Base-by-base conservation (phyloP, 2,888 invertebrate species). In the Oxystoma pomonae region DNA sequence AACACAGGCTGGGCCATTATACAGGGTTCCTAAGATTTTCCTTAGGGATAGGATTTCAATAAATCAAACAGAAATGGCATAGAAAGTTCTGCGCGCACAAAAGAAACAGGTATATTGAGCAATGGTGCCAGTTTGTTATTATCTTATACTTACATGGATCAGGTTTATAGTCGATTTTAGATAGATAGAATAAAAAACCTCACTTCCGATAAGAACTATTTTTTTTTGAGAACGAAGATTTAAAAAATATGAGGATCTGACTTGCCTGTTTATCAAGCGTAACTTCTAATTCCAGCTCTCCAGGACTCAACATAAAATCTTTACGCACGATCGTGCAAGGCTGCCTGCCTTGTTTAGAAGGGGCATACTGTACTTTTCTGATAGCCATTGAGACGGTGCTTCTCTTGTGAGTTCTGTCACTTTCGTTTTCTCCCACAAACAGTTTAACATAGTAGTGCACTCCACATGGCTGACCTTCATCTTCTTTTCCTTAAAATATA, bases 301-400 rank as follows among this genome's bases (percentile, higher is more conserved):
- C 97, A 2, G 96, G 96, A 71, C 96, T 96, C 70, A 97, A 84
- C 79, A 97, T 87, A 80, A 97, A 97, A 80, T 97, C 96, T 82
- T 97, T 97, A 68, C 94, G 87, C 20, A 96, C 95, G 65, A 96
- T 89, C 0, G 96, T 96, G 83, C 94, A 95, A 1, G 97, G 97
- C 81, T 97, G 96, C 59, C 92, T 87, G 51, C 93, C 93, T 59
- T 92, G 90, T 80, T 93, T 94, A 60, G 90, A 87, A 1, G 96
- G 96, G 5, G 96, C 95, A 79, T 88, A 96, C 78, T 97, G 96
- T 69, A 97, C 87, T 81, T 97, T 96, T 60, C 96, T 87, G 70
- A 97, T 91, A 12, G 92, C 93, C 81, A 97, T 84, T 55, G 90
- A 87, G 20, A 97, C 91, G 16, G 95, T 94, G 77, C 94, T 96